Conservation (phyloP, 2,888 invertebrate species). For the Synanthedon formicaeformis region DNA sequence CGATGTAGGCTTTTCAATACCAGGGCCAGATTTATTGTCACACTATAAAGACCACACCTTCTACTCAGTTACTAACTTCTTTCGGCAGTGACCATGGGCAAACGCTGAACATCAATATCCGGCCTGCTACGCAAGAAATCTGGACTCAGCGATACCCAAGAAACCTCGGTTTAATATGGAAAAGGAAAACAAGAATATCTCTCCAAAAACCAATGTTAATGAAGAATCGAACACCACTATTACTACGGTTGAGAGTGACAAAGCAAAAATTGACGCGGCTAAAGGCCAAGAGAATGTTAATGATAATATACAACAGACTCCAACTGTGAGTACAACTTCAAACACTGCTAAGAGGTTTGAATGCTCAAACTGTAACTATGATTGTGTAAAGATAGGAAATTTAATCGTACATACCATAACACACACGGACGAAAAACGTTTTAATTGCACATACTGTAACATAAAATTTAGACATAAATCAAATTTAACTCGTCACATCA, state of each 20-base stretch:
- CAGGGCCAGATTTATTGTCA: conserved; percentile 61
- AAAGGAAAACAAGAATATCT: not conserved
- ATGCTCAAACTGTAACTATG: too few relatives aligned
- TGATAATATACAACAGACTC: conserved; percentile 1
- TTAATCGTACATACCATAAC: conserved; percentile 4
- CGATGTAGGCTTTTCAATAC: conserved; percentile 46
- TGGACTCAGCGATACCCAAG: conserved; percentile 10
- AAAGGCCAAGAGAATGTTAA: too few relatives aligned
- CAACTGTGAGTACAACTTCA: too few relatives aligned
- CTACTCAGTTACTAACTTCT: conserved; percentile 48
- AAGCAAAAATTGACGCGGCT: too few relatives aligned
- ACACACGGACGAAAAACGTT: conserved; percentile 11
- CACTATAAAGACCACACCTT: conserved; percentile 37
- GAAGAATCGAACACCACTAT: not conserved
- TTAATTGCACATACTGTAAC: conserved; percentile 9
- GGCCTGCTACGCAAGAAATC: conserved; percentile 17
- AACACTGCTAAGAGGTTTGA: too few relatives aligned
- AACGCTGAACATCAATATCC: conserved; percentile 25
- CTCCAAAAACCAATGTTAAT: not conserved
- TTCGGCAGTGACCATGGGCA: conserved; percentile 44
- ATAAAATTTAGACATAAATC: conserved; percentile 1
- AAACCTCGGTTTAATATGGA: too few relatives aligned
- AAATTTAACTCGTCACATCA: conserved; percentile 1
- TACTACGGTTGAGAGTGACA: not conserved
- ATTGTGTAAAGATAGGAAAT: conserved; percentile 2